A percentile compares a stretch with the other conserved stretches of the same genome.
Evolutionary conservation across 2,888 invertebrate genomes (phyloP).

Genomic region (Eristalis arbustorum): DNA sequence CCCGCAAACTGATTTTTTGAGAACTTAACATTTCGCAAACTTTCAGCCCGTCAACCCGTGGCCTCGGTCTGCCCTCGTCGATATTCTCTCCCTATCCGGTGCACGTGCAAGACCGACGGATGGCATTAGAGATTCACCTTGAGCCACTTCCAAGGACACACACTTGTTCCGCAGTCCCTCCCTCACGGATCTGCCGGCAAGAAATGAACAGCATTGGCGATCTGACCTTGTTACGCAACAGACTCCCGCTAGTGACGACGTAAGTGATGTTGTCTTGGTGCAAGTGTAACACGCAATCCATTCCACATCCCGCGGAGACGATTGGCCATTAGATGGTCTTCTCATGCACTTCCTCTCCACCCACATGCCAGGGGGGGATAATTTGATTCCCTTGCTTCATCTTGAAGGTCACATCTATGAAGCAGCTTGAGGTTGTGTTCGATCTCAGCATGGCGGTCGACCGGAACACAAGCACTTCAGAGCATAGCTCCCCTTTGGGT

Average conservation of each 20-base stretch:
- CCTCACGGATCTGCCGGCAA: not conserved
- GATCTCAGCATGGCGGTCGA: constrained; percentile 57
- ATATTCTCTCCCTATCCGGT: not conserved
- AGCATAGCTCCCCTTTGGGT: constrained; percentile 23
- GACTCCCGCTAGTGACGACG: not conserved
- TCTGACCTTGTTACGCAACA: constrained; percentile 14
- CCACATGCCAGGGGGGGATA: constrained; percentile 30
- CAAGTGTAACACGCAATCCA: constrained; percentile 59
- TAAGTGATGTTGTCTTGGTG: constrained; percentile 7
- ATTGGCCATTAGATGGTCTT: constrained; percentile 53
- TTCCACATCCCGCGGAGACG: constrained; percentile 62
- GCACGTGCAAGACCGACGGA: constrained; percentile 3
- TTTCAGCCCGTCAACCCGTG: not conserved
- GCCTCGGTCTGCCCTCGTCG: not conserved
- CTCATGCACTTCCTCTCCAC: not conserved
- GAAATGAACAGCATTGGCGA: not conserved
- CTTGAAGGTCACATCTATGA: constrained; percentile 49
- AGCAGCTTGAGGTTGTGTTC: constrained; percentile 23
- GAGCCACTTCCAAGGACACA: constrained; percentile 40
- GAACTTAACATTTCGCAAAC: not conserved
- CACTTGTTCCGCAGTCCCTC: not conserved
- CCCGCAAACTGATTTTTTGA: constrained; percentile 4
- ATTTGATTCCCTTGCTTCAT: constrained; percentile 29
- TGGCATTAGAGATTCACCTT: constrained; percentile 45
- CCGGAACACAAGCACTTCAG: constrained; percentile 61